Percentiles rank a stretch among this genome's conserved stretches.
Evolutionary conservation across 2,113 vertebrate genomes (phyloP).

Genomic region (Nycticorax nycticorax): DNA sequence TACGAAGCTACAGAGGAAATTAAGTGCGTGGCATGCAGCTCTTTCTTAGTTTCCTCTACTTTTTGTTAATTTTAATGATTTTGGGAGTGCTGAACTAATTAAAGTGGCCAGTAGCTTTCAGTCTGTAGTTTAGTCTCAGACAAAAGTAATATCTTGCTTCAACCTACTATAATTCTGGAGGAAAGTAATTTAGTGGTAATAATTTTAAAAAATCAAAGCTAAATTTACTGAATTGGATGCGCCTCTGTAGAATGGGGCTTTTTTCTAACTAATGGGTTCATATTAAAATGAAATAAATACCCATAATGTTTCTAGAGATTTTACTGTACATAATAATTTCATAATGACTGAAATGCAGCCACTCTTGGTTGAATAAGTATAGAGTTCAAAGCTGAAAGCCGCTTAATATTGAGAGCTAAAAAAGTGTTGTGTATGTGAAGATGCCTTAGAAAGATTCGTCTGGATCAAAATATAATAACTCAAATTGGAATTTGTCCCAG

Average conservation of each 20-base stretch:
- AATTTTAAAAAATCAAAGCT: neutral
- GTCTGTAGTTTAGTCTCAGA: neutral
- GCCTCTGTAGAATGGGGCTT: neutral
- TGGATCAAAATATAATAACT: neutral
- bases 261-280: neutral
- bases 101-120: neutral
- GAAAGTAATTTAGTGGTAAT: neutral
- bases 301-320: neutral
- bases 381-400: neutral
- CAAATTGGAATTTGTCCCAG: neutral
- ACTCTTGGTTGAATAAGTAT: neutral
- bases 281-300: constrained; percentile 40
- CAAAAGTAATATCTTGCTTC: neutral
- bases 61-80: neutral
- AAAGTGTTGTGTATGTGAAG: neutral
- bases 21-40: neutral
- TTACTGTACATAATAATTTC: neutral
- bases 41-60: neutral
- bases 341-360: neutral
- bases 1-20: neutral
- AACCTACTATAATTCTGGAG: neutral
- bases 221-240: neutral
- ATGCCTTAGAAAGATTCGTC: neutral
- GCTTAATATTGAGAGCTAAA: neutral
- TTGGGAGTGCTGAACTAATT: neutral